phyloP scores from a whole-genome alignment of 92 coral and sea anemone genomes.

The Phenganax marumi region DNA sequence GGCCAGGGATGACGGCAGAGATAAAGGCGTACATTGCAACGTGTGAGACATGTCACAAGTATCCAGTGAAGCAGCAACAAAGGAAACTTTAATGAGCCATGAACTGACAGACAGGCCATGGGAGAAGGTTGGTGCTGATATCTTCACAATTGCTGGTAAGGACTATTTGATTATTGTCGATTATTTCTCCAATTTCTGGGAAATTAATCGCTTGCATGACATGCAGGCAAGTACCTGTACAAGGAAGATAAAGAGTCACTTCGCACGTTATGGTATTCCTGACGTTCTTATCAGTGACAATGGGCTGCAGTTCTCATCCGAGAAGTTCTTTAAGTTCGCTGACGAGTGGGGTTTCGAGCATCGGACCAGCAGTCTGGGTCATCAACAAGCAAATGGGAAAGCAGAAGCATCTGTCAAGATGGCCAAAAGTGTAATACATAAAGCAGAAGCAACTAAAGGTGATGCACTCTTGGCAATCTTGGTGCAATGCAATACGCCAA shows the following conservation, averaged over 20 bases:
- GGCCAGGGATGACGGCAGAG: constrained; percentile 57
- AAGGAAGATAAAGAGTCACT: constrained; percentile 34
- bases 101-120: constrained; percentile 55
- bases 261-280: constrained; percentile 33
- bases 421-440: too few species aligned
- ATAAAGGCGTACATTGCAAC: constrained; percentile 36
- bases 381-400: not conserved
- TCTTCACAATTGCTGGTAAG: constrained; percentile 41
- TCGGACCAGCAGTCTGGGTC: not conserved
- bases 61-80: constrained; percentile 29
- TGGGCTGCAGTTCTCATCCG: not conserved
- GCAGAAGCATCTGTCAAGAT: not conserved
- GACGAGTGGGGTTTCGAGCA: not conserved
- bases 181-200: constrained; percentile 40
- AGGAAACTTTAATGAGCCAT: constrained; percentile 49
- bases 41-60: constrained; percentile 48
- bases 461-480: too few species aligned
- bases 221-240: constrained; percentile 28
- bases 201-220: constrained; percentile 32
- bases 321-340: not conserved
- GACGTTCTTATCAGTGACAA: constrained; percentile 21
- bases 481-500: not conserved
- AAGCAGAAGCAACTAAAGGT: too few species aligned
- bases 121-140: constrained; percentile 54
- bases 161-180: constrained; percentile 39